These are phyloP conservation scores for Mythimna albipuncta DNA, from an alignment of 2,888 invertebrate species.

Conservation along the genomic window DNA sequence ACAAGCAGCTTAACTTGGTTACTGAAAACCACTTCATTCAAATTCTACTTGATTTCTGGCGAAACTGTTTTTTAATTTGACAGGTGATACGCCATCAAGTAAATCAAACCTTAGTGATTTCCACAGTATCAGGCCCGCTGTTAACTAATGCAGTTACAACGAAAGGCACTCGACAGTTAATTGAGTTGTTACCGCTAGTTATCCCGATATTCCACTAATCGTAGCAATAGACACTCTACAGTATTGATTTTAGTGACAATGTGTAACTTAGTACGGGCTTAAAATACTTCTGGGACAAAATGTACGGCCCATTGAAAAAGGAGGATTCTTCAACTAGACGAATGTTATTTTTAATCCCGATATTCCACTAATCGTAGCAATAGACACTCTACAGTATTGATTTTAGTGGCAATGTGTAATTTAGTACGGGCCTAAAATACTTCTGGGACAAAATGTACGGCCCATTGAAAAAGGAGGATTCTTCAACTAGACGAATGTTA, in stretches of 20 bases:
- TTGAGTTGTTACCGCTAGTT: constrained; percentile 2
- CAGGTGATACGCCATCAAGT: neutral
- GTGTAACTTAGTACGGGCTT: too few species aligned
- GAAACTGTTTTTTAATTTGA: neutral
- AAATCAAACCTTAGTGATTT: too few species aligned
- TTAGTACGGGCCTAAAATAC: too few species aligned
- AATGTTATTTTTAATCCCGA: too few species aligned
- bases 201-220: neutral
- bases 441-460: too few species aligned
- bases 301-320: too few species aligned
- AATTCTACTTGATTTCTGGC: neutral
- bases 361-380: neutral
- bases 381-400: neutral
- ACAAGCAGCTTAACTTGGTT: neutral
- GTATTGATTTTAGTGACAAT: neutral
- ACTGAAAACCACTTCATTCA: neutral
- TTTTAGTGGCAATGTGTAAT: neutral
- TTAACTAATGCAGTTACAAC: neutral
- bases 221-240: neutral
- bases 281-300: too few species aligned
- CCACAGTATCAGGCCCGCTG: neutral
- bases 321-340: too few species aligned
- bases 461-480: too few species aligned
- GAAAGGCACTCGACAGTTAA: neutral
- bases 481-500: too few species aligned